Evolutionary conservation across 2,888 invertebrate species (phyloP), one percentile per base, ranked within the genome.

Genomic region (Phortica magna): DNA sequence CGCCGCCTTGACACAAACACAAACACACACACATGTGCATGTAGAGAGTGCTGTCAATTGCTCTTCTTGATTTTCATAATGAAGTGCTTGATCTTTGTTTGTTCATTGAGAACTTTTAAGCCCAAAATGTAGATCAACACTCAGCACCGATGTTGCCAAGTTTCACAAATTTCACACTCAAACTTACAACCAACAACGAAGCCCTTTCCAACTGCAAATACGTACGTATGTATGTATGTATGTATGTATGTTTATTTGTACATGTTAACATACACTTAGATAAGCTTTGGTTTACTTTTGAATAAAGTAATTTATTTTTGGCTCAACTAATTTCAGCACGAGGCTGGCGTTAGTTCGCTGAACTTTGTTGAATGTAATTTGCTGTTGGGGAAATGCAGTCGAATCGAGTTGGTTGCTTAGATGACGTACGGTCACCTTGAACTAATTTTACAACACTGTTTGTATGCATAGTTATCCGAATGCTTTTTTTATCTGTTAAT

Each of bases 401-500:
- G 31, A 31, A 31, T 31, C 31, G 5, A 31, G 31, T 31, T 31
- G 5, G 31, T 31, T 31, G 31, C 31, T 31, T 31, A 4, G 19
- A 10, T 59, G 59, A 22, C 59, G 59, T 59, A n/a, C 59, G 43
- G 43, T 73, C 59, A 73, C 73, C 73, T 61, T 59, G 73, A 48
- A 68, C 17, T 7, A 67, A 19, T 67, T 67, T 64, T n/a, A 55
- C 2, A 22, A 31, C 7, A 64, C 1, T 31, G 31, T 31, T 31
- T 31, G 31, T 31, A 4, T 31, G 31, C 31, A 31, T 31, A 31
- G 31, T 31, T 31, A 31, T 31, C 31, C 31, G 31, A 31, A 31
- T 31, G 31, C 2, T 31, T 2, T 31, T 2, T 31, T 31, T 31
- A 31, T 31, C 31, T 31, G 2, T 4, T 31, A 31, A 31, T 31